phyloP scores from a whole-genome alignment of 2,797 vertebrate species.

The Peromyscus attwateri region DNA sequence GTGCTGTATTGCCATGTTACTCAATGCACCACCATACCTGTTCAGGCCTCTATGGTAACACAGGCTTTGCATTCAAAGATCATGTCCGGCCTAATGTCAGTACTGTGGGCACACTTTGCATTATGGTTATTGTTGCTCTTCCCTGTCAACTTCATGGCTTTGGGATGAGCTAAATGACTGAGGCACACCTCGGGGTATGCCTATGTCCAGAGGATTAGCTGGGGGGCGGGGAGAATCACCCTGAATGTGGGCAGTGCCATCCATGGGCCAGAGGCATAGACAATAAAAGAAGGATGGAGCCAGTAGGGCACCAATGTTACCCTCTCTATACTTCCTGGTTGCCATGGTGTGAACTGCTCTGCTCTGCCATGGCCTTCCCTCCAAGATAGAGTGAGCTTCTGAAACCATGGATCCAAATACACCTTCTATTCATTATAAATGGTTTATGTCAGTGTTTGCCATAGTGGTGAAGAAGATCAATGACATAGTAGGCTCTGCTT shows the following conservation, averaged over 20 bases:
- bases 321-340: background rate
- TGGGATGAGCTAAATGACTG: background rate
- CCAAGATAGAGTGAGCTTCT: background rate
- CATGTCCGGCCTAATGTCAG: background rate
- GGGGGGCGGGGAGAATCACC: background rate
- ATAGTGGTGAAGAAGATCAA: background rate
- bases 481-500: background rate
- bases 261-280: no score
- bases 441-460: background rate
- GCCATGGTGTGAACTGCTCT: background rate
- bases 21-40: background rate
- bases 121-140: background rate
- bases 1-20: no score
- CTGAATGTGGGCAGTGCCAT: background rate
- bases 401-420: background rate
- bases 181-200: background rate
- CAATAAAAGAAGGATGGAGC: no score
- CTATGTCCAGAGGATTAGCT: background rate
- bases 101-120: background rate
- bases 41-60: background rate
- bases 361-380: background rate
- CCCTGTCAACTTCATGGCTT: background rate
- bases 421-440: background rate
- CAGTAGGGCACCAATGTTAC: no score
- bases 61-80: background rate